Evolutionary conservation across 2,113 vertebrate genomes (phyloP), one percentile per base, ranked within the genome.

Genomic region (Erythrolamprus reginae): DNA sequence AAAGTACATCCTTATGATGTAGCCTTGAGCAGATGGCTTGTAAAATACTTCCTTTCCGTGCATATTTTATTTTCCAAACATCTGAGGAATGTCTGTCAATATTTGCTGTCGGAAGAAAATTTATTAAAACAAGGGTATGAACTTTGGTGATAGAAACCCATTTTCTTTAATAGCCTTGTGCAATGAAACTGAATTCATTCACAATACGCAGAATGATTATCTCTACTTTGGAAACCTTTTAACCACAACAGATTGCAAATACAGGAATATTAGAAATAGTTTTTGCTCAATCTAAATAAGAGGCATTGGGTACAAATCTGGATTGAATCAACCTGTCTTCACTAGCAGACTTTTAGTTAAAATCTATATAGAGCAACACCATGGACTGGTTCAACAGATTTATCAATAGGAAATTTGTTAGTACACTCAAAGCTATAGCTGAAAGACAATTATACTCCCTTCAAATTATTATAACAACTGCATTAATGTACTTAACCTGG

Each of bases 41-140:
- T 82, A 50, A 89, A 86, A 92, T 53, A 24, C 12, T 94, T 8
- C 9, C 88, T 91, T 92, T 23, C 86, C 47, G 5, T 86, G n/a
- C 48, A 8, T 89, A 91, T 91, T 15, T 1, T 87, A 0, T 88
- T 93, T 94, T 3, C 87, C 92, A 89, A 89, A 84, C 42, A 89
- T 3, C 28, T 84, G 24, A 86, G 58, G 70, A 52, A 3, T 48
- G 51, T 21, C 48, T 77, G 88, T 86, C 92, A 94, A 19, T 87
- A 92, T 92, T 93, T 94, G 19, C 24, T 87, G 0, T 19, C 3
- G 86, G 51, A 56, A 82, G 45, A 21, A 84, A 7, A 88, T 5
- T 4, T 91, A 55, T 45, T 91, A 50, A 91, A 93, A 91, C 0
- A 89, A 70, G 0, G 1, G 0, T 38, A 13, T 19, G 10, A 56